Base-by-base conservation (phyloP, 2,113 vertebrate genomes). In the Albula glossodonta region DNA sequence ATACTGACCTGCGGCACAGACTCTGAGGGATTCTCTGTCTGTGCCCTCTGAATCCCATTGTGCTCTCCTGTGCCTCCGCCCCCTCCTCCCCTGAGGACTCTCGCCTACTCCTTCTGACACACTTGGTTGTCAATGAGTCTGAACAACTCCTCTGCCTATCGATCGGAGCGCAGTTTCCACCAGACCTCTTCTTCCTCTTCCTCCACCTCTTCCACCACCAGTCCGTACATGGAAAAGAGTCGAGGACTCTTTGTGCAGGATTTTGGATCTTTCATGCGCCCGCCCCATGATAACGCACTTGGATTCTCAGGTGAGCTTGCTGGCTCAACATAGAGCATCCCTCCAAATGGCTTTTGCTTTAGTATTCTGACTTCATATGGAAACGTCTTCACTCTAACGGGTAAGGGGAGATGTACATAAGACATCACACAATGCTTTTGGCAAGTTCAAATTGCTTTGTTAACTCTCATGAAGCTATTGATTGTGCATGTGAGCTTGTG, bases 161-260 rank as follows among this genome's bases (percentile, higher is more conserved):
- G 88, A 90, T 89, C 92, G 51, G 93, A 94, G 91, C 87, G 74
- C 84, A 90, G 92, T 80, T 93, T 93, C 84, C 91, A 90, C 9
- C 91, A 92, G 82, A 92, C 89, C 48, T 87, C 84, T 0, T 90
- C 88, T 0, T 87, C 91, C 12, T 83, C 86, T 22, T 56, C 88
- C 0, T 87, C 91, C 13, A 82, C 86, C n/a, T 56, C 80, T 1
- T 88, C 87, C 80, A 87, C 88, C 51, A 82, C 88, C 87, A 92
- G 93, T 56, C 88, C 86, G 0, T 88, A 84, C 88, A 97, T 97
- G 96, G 96, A 97, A 87, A 96, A 94, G 89, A 86, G 91, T 56
- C 74, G 86, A 87, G 93, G 91, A n/a, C 87, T 94, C 88, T 93
- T 92, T 52, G 91, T 91, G 0, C 93, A 95, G n/a, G 94, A 96